Evolutionary conservation across 2,888 invertebrate species (phyloP), one percentile per base, ranked within the genome.

Genomic region (Deilephila porcellus): DNA sequence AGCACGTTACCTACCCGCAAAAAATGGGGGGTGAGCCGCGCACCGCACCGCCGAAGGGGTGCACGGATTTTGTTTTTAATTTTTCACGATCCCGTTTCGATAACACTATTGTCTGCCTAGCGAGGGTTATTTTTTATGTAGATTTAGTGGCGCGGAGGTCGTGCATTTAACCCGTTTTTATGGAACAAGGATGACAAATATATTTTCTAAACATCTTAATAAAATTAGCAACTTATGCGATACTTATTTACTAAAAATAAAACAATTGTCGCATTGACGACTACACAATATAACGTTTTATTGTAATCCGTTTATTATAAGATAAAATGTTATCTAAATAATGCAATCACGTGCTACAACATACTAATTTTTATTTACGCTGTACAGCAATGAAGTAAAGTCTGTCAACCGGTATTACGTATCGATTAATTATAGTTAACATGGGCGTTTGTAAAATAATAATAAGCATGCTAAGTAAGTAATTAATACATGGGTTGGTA

Each of bases 1-100:
- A 89, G 86, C 89, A 90, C 90, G 92, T 91, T 91, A 91, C 91
- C 88, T 90, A 89, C 89, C 91, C 91, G 89, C 90, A 91, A 91
- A 92, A 92, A 91, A 90, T 82, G 79, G 87, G 89, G 88, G 86
- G 86, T 81, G 82, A 85, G 79, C 81, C 76, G 80, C 80, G 77
- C 75, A 74, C 80, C 77, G 76, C 79, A 75, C 76, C 73, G 77
- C 76, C 75, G 80, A 77, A 79, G 85, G 85, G 83, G 85, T 81
- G 85, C 86, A 84, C 86, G 80, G 91, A 91, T 91, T 92, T 90
- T 86, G 87, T 90, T 91, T 90, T 91, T 86, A 90, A 89, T 89
- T 91, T 91, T 91, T 90, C 87, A 86, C 86, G 82, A 86, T 86
- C 87, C 78, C 78, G 85, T 83, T 86, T 86, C 87, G 85, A 90